Evolutionary conservation across 2,113 vertebrate species (phyloP), one percentile per base, ranked within the genome.

Genomic region (Coptodon bakossiorum): DNA sequence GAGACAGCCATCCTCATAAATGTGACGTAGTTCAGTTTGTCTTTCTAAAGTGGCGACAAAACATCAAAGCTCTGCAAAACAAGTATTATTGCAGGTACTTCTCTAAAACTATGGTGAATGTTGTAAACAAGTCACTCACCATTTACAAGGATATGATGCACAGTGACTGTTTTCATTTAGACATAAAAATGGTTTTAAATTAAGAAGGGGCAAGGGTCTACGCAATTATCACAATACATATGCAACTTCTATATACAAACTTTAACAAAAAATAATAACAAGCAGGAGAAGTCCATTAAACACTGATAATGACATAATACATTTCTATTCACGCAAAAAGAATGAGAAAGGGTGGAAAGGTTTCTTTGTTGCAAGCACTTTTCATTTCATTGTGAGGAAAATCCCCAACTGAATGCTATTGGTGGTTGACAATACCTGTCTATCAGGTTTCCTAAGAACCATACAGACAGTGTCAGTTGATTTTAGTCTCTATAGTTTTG

Each of bases 301-400:
- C 43, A 13, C 17, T 78, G 27, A 7, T 31, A 8, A 29, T 31
- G 16, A 76, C 3, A 43, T 24, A 45, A 16, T 43, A 31, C 24
- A 29, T 50, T 78, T 52, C 2, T 31, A 31, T 31, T 50, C 17
- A 78, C 13, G 73, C 48, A 78, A 31, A 31, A 50, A n/a, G 3
- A 73, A 52, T 19, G 16, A 76, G 45, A 12, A 50, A 31, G 17
- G 27, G 27, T 31, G 27, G 17, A 78, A 29, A 48, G 11, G 73
- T 13, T 78, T 34, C 27, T 78, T 34, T 3, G 0, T n/a, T 78
- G 4, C 48, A 50, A 78, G 71, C 71, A 50, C 17, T 50, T 78
- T 78, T 78, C 27, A 78, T 48, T 78, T 78, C 16, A 50, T 31
- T 31, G 16, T 50, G 45, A 78, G 43, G 71, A 78, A 78, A 78